These are phyloP conservation scores for Myotis yumanensis DNA, from an alignment of 2,113 vertebrate species.

Conservation along the genomic window DNA sequence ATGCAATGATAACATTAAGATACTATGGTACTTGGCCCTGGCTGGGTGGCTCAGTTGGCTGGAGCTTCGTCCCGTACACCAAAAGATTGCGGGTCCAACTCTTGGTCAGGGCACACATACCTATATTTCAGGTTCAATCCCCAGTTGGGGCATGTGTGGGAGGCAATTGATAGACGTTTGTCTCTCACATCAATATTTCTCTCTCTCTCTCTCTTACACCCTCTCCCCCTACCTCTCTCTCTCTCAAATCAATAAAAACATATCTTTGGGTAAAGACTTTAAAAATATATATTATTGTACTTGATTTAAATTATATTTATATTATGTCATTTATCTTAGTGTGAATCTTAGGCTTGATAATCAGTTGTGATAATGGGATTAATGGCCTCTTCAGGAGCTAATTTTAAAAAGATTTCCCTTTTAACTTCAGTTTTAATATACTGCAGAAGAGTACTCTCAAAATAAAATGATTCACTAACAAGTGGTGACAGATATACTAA, in stretches of 20 bases:
- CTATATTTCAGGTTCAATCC: neutral
- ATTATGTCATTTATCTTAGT: slow-evolving; percentile 67
- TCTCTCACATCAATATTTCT: neutral
- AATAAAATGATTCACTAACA: slow-evolving; percentile 69
- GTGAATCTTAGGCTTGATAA: slow-evolving; percentile 38
- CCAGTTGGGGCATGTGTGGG: neutral
- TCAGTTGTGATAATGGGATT: slow-evolving; percentile 23
- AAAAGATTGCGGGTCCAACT: neutral
- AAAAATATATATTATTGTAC: slow-evolving; percentile 13
- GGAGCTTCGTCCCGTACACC: neutral
- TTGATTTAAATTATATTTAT: slow-evolving; percentile 53
- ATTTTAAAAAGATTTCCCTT: slow-evolving; percentile 42
- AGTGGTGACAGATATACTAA: slow-evolving; percentile 73
- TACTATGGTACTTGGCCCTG: neutral
- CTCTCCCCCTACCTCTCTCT: neutral
- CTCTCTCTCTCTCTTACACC: neutral
- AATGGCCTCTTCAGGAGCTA: neutral
- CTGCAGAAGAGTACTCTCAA: slow-evolving; percentile 39
- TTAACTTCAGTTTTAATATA: slow-evolving; percentile 46
- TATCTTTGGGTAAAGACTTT: neutral
- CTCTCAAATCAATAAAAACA: neutral
- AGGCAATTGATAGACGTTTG: neutral
- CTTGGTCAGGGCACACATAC: neutral
- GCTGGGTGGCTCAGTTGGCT: neutral
- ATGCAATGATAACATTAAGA: slow-evolving; percentile 21